Percentiles rank a stretch among this genome's conserved stretches.
Conservation (phyloP, 2,113 vertebrate species). For the Cathartes aura region DNA sequence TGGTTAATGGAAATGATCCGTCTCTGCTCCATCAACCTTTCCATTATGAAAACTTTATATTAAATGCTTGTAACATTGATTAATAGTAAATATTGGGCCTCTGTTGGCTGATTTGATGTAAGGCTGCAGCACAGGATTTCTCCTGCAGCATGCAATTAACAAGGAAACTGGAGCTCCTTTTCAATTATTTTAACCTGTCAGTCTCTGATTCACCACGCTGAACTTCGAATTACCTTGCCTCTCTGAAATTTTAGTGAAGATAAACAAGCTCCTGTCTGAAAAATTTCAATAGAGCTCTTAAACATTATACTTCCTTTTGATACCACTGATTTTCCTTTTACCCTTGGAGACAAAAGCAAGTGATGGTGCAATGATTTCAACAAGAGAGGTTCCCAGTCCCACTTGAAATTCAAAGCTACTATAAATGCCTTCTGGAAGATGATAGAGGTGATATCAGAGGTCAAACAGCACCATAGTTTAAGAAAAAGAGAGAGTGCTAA, state of each 20-base stretch:
- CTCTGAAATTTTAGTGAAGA: neutral
- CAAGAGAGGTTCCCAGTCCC: neutral
- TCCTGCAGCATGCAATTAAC: constrained; percentile 38
- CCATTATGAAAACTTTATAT: constrained; percentile 50
- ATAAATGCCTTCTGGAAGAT: neutral
- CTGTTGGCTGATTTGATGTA: neutral
- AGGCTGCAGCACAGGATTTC: neutral
- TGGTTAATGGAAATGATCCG: constrained; percentile 1
- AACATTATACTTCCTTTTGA: neutral
- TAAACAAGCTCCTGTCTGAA: neutral
- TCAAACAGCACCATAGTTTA: neutral
- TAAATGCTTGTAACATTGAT: constrained; percentile 54
- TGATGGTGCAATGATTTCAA: neutral
- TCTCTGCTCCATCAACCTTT: constrained; percentile 8
- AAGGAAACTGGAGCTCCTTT: neutral
- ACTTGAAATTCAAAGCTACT: neutral
- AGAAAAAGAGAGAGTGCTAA: neutral
- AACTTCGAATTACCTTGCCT: neutral
- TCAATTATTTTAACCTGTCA: constrained; percentile 11
- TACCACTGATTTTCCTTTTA: neutral
- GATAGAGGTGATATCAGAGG: neutral
- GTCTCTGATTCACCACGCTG: neutral
- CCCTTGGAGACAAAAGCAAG: neutral
- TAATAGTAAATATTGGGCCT: constrained; percentile 52
- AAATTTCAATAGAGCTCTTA: neutral